Evolutionary conservation across 2,113 vertebrate genomes (phyloP).

Genomic region (Pithys albifrons): DNA sequence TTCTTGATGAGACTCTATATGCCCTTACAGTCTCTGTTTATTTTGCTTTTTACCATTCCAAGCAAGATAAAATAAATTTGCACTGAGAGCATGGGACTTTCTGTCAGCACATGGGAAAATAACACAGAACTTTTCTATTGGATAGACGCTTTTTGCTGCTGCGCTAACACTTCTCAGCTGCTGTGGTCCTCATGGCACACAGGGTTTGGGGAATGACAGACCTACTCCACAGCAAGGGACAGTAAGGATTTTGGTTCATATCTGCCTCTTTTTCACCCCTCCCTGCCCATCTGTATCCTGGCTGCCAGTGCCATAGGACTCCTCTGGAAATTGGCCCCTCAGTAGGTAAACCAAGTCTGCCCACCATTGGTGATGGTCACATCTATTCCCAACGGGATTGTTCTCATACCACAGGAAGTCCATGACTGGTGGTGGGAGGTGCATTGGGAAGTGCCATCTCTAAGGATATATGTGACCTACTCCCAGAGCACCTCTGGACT

Average conservation of each 20-base stretch:
- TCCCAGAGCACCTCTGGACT: neutral
- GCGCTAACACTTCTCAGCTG: neutral
- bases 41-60: neutral
- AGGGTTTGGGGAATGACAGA: neutral
- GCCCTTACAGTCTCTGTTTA: neutral
- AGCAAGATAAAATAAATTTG: neutral
- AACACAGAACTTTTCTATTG: neutral
- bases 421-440: accelerated
- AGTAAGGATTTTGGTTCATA: neutral
- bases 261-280: neutral
- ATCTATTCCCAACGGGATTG: neutral
- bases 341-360: neutral
- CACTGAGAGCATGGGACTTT: neutral
- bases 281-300: neutral
- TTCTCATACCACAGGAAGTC: neutral
- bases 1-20: neutral
- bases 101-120: neutral
- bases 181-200: neutral
- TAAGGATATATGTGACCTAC: neutral
- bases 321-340: neutral
- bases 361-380: neutral
- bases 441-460: neutral
- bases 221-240: neutral
- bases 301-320: neutral
- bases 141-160: neutral